Percentiles rank a stretch among this genome's conserved stretches.
These are phyloP conservation scores for Exocentrus adspersus DNA, from an alignment of 2,888 invertebrate species.

Conservation along the genomic window DNA sequence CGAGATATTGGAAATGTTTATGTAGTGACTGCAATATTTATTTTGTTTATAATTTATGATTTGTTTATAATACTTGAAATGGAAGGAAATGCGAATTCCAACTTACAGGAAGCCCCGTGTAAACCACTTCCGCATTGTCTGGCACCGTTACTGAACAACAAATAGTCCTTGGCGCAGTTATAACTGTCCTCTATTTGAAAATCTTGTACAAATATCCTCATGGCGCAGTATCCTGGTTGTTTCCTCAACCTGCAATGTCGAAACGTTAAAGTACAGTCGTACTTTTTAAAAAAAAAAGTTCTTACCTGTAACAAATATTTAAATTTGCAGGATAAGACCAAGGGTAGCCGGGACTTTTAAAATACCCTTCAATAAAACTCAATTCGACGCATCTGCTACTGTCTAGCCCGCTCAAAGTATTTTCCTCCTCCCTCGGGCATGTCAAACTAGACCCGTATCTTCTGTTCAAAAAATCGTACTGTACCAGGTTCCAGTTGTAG, in stretches of 20 bases:
- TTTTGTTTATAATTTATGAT: no score
- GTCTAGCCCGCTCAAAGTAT: background rate
- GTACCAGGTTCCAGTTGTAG: constrained; percentile 47
- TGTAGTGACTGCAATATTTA: no score
- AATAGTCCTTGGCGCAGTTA: constrained; percentile 62
- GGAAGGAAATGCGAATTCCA: no score
- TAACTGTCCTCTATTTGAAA: constrained; percentile 63
- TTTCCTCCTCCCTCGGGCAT: constrained; percentile 32
- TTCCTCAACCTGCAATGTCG: constrained; percentile 61
- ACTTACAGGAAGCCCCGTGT: constrained; percentile 59
- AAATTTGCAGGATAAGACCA: constrained; percentile 61
- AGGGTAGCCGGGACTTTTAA: constrained; percentile 64
- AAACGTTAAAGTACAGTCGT: no score
- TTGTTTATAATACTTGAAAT: no score
- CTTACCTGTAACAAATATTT: constrained; percentile 64
- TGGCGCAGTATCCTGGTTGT: constrained; percentile 60
- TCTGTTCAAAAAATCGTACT: constrained; percentile 39
- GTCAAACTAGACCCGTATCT: constrained; percentile 40
- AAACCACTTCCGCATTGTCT: constrained; percentile 63
- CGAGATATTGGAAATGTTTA: background rate
- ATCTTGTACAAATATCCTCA: constrained; percentile 61
- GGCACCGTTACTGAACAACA: constrained; percentile 57
- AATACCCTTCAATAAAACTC: constrained; percentile 56
- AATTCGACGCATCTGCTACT: constrained; percentile 55
- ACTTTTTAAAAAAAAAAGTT: background rate